Base-by-base conservation (phyloP, 1,140 invertebrate genomes). In the Gonioctena quinquepunctata region DNA sequence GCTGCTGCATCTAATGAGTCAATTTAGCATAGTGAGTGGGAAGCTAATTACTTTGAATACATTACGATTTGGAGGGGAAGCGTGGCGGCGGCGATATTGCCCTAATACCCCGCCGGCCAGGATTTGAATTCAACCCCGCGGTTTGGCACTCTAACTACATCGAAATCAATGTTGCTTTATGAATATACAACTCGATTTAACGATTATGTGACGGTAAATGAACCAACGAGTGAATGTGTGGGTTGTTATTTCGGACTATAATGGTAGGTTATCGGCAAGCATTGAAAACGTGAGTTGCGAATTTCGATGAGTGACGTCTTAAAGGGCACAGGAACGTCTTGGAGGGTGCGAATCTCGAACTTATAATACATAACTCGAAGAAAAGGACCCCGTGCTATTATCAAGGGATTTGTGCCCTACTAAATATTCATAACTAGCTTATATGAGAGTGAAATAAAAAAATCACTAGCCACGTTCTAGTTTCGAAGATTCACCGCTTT, bases 21-120 rank as follows among this genome's bases (percentile, higher is more conserved):
- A 59, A 59, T 59, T 59, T 22, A 59, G 52, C 3, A 23, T 21
- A 23, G 18, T 56, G 52, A 56, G 56, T 59, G 56, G 25, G 56
- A 59, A 59, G 33, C 56, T 59, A 59, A 59, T 59, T 59, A 59
- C 56, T 25, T 16, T 16, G 56, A 25, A 59, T 59, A 59, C 25
- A 59, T 42, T 42, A 42, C 33, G 13, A 42, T 42, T 42, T n/a
- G 33, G 11, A 3, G 16, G 33, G 33, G 33, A 13, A 42, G 33
- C 13, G 7, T 5, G 25, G n/a, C 25, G 56, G 7, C 16, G 25
- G n/a, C 25, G 56, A 59, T 59, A 59, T 59, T 59, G 25, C 56
- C 25, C 21, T 59, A 59, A 25, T 25, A 59, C 25, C 56, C 56
- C 56, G 21, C 21, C 56, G 56, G 56, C 11, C 56, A 13, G 56